Evolutionary conservation across 2,888 invertebrate species (phyloP).

Genomic region (Pherbina coryleti): DNA sequence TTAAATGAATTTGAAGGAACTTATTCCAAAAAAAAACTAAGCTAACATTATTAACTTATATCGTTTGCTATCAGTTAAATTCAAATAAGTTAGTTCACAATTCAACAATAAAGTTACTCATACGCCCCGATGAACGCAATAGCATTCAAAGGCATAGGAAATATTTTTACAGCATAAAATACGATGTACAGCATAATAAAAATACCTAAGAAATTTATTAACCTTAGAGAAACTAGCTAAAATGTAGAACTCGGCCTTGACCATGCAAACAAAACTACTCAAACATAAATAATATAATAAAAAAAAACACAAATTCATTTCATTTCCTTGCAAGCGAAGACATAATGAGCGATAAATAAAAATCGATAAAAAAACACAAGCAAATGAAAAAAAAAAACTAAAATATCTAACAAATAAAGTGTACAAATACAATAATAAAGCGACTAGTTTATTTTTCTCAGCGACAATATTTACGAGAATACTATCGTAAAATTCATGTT

Average conservation of each 20-base stretch:
- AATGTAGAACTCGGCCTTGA: background rate
- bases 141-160: background rate
- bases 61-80: no score
- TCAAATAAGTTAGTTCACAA: no score
- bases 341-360: slow-evolving; percentile 12
- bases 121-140: background rate
- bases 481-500: slow-evolving; percentile 15
- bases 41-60: no score
- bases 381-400: background rate
- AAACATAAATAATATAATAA: background rate
- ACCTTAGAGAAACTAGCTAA: background rate
- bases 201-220: background rate
- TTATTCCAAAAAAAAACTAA: no score
- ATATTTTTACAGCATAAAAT: background rate
- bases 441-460: background rate
- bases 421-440: background rate
- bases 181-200: no score
- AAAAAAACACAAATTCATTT: background rate
- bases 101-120: background rate
- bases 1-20: no score
- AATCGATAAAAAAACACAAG: background rate
- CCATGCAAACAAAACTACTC: background rate
- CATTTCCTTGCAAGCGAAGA: background rate
- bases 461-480: background rate
- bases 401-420: background rate